These are phyloP conservation scores for Chironomus tepperi DNA, from an alignment of 1,140 invertebrate genomes.

Conservation along the genomic window DNA sequence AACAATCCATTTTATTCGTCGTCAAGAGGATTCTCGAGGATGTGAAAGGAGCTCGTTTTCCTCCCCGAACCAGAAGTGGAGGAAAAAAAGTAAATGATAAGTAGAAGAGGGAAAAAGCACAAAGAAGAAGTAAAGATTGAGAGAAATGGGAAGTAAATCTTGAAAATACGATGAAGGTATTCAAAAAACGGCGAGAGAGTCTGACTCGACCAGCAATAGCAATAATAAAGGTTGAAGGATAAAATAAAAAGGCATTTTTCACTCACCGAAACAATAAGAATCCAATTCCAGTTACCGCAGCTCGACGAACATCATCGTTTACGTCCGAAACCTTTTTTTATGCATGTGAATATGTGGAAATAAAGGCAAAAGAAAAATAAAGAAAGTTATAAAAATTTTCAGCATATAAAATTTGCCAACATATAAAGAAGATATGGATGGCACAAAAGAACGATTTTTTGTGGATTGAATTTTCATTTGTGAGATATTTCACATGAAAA, in stretches of 20 bases:
- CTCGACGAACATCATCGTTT: constrained; percentile 95
- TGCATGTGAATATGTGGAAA: neutral
- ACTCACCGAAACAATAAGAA: constrained; percentile 83
- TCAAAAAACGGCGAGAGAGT: too few species aligned
- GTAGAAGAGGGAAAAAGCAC: neutral
- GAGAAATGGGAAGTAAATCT: neutral
- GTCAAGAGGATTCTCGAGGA: neutral
- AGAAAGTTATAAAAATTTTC: constrained; percentile 26
- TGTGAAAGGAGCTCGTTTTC: neutral
- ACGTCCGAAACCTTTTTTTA: constrained; percentile 75
- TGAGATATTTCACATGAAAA: neutral
- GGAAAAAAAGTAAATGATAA: constrained; percentile 1
- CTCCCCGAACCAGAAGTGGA: neutral
- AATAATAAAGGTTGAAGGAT: too few species aligned
- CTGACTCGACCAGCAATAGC: too few species aligned
- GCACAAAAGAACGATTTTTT: neutral
- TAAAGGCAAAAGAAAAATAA: constrained; percentile 26
- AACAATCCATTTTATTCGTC: neutral
- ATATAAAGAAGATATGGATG: constrained; percentile 10
- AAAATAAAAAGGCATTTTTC: neutral
- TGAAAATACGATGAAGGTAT: neutral
- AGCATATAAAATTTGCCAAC: constrained; percentile 15
- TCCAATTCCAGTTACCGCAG: constrained; percentile 94
- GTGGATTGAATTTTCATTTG: neutral
- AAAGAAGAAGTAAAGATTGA: neutral